These are phyloP conservation scores for Drosophila falleni DNA, from an alignment of 2,888 invertebrate genomes.

Conservation along the genomic window DNA sequence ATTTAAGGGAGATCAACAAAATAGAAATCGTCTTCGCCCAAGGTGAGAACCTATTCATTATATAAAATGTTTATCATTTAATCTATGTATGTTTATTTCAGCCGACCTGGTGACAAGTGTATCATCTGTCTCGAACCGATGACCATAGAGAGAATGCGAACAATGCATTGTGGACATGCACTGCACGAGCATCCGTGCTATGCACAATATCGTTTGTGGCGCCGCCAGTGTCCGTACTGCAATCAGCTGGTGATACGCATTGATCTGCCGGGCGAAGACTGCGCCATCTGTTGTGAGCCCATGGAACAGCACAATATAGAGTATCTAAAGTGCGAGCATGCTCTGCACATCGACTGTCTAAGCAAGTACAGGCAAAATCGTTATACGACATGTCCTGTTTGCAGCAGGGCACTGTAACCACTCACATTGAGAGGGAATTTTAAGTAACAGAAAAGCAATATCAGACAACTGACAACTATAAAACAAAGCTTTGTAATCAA, in stretches of 20 bases:
- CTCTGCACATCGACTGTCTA: conserved; percentile 53
- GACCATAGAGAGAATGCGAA: conserved; percentile 22
- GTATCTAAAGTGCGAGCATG: conserved; percentile 60
- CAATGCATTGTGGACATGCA: conserved; percentile 58
- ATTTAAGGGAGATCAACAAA: background rate
- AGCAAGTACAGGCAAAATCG: fast-evolving
- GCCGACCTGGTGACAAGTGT: conserved; percentile 53
- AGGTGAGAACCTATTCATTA: conserved; percentile 19
- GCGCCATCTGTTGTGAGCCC: conserved; percentile 57
- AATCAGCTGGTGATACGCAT: conserved; percentile 1
- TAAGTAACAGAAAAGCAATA: background rate
- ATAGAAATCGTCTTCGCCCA: background rate
- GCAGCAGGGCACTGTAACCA: conserved; percentile 23
- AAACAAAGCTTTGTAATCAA: no score
- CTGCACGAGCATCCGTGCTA: conserved; percentile 41
- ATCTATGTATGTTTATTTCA: conserved; percentile 8
- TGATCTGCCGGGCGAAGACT: conserved; percentile 45
- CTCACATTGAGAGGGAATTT: background rate
- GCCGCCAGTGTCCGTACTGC: conserved; percentile 43
- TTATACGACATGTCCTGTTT: conserved; percentile 40
- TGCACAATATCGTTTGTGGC: background rate
- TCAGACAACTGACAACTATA: no score
- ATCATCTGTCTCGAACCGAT: conserved; percentile 22
- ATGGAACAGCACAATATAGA: conserved; percentile 29
- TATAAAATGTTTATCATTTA: background rate